Evolutionary conservation across 2,113 vertebrate species (phyloP).

Genomic region (Ammodytes marinus): DNA sequence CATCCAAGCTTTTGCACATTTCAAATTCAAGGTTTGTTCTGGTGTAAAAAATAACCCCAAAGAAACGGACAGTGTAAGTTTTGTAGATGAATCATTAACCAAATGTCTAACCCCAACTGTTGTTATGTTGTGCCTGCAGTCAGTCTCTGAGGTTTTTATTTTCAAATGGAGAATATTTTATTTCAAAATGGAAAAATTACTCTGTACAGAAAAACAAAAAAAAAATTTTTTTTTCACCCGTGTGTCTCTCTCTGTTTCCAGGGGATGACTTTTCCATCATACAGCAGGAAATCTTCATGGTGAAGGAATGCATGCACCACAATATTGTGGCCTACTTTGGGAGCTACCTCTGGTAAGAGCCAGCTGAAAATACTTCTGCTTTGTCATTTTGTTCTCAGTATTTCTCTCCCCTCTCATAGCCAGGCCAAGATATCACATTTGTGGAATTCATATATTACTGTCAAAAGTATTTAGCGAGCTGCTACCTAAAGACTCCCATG

Average conservation of each 20-base stretch:
- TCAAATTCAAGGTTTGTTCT: neutral
- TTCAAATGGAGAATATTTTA: conserved; percentile 18
- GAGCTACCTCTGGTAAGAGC: conserved; percentile 97
- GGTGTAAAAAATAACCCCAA: neutral
- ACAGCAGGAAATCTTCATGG: conserved; percentile 99
- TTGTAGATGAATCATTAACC: conserved; percentile 6
- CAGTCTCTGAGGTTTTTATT: conserved; percentile 20
- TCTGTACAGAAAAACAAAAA: conserved; percentile 35
- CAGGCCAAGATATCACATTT: neutral
- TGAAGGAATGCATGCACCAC: conserved; percentile 98
- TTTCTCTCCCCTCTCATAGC: conserved; percentile 16
- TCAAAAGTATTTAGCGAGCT: conserved; percentile 27
- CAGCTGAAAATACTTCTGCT: conserved; percentile 35
- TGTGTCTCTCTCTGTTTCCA: conserved; percentile 81
- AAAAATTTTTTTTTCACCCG: conserved; percentile 37
- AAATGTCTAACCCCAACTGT: neutral
- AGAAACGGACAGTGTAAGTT: neutral
- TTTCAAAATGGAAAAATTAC: conserved; percentile 21
- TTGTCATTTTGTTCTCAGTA: conserved; percentile 44
- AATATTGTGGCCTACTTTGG: conserved; percentile 99
- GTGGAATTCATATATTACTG: conserved; percentile 27
- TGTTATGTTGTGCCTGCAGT: neutral
- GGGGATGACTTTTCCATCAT: conserved; percentile 99
- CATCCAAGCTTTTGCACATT: neutral
- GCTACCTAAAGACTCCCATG: conserved; percentile 40